These are phyloP conservation scores for Rhinoderma darwinii DNA, from an alignment of 2,113 vertebrate genomes.

Conservation along the genomic window DNA sequence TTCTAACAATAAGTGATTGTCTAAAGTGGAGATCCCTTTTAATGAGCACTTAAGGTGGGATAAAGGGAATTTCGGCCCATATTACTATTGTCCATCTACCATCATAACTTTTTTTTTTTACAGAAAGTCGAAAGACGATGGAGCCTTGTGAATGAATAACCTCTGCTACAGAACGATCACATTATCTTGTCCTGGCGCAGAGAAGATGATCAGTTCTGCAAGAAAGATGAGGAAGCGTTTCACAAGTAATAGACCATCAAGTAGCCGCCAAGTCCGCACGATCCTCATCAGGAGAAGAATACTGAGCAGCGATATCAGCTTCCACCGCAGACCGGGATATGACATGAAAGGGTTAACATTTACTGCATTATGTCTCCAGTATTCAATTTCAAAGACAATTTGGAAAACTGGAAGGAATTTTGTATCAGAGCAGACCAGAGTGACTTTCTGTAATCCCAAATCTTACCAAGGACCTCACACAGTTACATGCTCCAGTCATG, in stretches of 20 bases:
- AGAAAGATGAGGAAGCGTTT: not conserved
- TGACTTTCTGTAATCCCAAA: constrained; percentile 17
- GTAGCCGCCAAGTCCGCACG: not conserved
- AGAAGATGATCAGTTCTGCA: not conserved
- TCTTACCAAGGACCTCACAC: constrained; percentile 41
- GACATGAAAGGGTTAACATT: not conserved
- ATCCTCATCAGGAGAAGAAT: constrained; percentile 4
- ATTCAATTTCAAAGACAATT: constrained; percentile 34
- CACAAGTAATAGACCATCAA: constrained; percentile 44
- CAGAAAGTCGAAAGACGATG: too few relatives aligned
- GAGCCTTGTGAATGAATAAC: not conserved
- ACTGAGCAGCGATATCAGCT: not conserved
- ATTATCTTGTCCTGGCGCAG: not conserved
- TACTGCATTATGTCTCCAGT: not conserved
- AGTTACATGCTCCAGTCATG: not conserved
- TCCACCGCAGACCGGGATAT: not conserved
- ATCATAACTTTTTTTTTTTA: too few relatives aligned
- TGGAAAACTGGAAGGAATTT: not conserved
- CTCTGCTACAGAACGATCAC: not conserved
- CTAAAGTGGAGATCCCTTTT: too few relatives aligned
- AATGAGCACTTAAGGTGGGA: too few relatives aligned
- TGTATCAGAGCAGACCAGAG: not conserved
- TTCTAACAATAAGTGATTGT: too few relatives aligned
- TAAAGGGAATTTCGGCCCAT: too few relatives aligned
- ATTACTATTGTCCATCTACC: too few relatives aligned